Percentiles rank a stretch among this genome's conserved stretches.
phyloP scores from a whole-genome alignment of 2,797 vertebrate genomes.

The Pempheris klunzingeri region DNA sequence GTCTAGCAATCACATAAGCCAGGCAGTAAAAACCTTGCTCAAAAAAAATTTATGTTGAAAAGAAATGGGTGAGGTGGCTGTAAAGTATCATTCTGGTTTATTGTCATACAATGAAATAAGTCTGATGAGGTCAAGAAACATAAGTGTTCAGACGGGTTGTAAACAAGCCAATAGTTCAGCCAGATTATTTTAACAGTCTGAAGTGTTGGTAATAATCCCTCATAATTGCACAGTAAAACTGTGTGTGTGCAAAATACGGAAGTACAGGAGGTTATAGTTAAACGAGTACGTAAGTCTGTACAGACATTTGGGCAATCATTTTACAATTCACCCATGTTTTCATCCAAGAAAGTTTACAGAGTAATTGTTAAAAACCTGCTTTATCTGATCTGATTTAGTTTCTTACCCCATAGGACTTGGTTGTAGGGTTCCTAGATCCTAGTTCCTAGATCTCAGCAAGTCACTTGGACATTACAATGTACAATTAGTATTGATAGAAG shows the following conservation, averaged over 20 bases:
- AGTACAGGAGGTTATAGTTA: not conserved
- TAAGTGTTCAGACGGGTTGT: slow-evolving; percentile 3
- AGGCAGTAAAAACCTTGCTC: not conserved
- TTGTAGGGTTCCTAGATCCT: no score
- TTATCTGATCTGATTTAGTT: not conserved
- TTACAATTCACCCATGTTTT: not conserved
- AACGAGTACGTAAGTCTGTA: not conserved
- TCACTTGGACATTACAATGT: not conserved
- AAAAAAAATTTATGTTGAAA: slow-evolving; percentile 23
- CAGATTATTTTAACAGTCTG: not conserved
- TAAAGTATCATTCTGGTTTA: not conserved
- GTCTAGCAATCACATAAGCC: slow-evolving; percentile 16
- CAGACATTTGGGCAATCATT: not conserved
- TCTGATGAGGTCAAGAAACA: slow-evolving; percentile 7
- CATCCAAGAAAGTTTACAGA: not conserved
- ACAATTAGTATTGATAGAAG: not conserved
- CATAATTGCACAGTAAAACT: slow-evolving; percentile 3
- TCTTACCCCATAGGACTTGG: not conserved
- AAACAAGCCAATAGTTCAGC: not conserved
- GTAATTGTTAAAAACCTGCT: not conserved
- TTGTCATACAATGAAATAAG: not conserved
- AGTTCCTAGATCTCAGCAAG: not conserved
- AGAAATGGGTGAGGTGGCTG: not conserved
- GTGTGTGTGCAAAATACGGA: not conserved
- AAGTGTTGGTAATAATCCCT: slow-evolving; percentile 5